phyloP scores from a whole-genome alignment of 2,797 vertebrate genomes.

The Sphenodon punctatus region DNA sequence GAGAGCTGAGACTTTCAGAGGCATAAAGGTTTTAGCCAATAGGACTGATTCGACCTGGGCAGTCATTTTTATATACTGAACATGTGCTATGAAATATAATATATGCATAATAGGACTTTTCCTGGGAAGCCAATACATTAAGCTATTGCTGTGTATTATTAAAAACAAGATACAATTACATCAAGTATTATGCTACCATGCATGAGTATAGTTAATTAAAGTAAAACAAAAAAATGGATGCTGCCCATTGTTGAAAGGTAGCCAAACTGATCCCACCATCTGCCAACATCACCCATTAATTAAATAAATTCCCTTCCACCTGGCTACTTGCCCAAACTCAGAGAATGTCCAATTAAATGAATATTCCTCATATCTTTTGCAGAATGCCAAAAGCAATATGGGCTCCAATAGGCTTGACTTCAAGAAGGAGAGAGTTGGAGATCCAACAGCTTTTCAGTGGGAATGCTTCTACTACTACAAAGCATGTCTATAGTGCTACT shows the following conservation, averaged over 20 bases:
- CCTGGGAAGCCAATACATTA: background rate
- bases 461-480: background rate
- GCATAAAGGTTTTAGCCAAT: background rate
- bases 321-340: conserved; percentile 17
- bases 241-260: background rate
- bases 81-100: too few species aligned
- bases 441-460: conserved; percentile 18
- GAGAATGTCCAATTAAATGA: conserved; percentile 28
- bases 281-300: background rate
- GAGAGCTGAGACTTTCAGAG: background rate
- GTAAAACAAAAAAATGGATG: conserved; percentile 30
- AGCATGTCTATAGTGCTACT: too few species aligned
- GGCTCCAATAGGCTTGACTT: background rate
- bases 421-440: conserved; percentile 10
- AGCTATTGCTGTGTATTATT: background rate
- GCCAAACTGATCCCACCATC: background rate
- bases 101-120: background rate
- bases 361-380: background rate
- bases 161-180: background rate
- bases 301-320: background rate
- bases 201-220: background rate
- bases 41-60: background rate
- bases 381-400: conserved; percentile 21
- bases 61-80: too few species aligned
- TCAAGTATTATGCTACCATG: background rate